Evolutionary conservation across 1,140 invertebrate genomes (phyloP).

Genomic region (Oppia nitens): DNA sequence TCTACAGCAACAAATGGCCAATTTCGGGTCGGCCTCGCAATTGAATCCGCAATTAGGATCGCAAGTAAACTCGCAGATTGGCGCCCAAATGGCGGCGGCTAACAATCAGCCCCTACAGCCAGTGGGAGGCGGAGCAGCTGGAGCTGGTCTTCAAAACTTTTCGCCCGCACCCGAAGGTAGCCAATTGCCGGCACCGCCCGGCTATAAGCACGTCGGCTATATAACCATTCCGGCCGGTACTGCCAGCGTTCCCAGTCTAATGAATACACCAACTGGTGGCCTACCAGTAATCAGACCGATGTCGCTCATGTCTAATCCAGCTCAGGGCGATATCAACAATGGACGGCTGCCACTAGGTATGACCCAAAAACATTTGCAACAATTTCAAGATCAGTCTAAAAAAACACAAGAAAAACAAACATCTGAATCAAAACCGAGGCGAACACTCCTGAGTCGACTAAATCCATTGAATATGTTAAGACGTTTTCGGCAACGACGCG

Average conservation of each 20-base stretch:
- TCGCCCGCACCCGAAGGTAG: slow-evolving; percentile 8
- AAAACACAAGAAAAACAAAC: slow-evolving; percentile 5
- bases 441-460: slow-evolving; percentile 13
- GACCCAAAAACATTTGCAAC: neutral
- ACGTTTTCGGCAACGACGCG: slow-evolving; percentile 10
- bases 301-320: neutral
- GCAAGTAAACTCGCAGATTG: neutral
- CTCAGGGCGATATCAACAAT: neutral
- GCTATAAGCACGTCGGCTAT: slow-evolving; percentile 13
- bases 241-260: slow-evolving; percentile 8
- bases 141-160: slow-evolving; percentile 4
- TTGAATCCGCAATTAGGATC: neutral
- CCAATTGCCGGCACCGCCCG: slow-evolving; percentile 10
- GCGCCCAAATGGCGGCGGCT: neutral
- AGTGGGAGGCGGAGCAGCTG: no score
- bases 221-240: slow-evolving; percentile 12
- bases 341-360: neutral
- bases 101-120: neutral
- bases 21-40: neutral
- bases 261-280: neutral
- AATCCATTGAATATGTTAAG: slow-evolving; percentile 17
- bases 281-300: slow-evolving; percentile 9
- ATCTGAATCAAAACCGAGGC: slow-evolving; percentile 1
- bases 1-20: neutral
- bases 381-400: neutral